phyloP scores from a whole-genome alignment of 2,888 invertebrate genomes.

The Eremobia ochroleuca region DNA sequence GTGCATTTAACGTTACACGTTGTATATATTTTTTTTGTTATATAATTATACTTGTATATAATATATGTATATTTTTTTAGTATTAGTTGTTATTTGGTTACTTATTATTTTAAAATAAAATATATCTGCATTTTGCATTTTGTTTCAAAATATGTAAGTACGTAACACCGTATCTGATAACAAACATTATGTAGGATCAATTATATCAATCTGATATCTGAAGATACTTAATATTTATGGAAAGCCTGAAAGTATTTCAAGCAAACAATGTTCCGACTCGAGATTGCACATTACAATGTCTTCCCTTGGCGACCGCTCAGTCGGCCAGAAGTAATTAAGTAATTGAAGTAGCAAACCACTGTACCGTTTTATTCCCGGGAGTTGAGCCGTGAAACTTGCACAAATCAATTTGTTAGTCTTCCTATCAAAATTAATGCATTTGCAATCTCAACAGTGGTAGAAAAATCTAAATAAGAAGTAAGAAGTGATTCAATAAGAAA shows the following conservation, averaged over 20 bases:
- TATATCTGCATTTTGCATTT: neutral
- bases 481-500: neutral
- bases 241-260: neutral
- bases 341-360: slow-evolving; percentile 22
- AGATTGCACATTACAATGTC: neutral
- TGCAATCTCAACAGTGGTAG: neutral
- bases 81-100: too few species aligned
- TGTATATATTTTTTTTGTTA: too few species aligned
- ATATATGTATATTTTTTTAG: too few species aligned
- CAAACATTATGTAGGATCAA: neutral
- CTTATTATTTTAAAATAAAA: slow-evolving; percentile 2
- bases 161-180: neutral
- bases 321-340: slow-evolving; percentile 16
- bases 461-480: neutral
- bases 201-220: neutral
- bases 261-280: neutral
- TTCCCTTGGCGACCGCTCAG: neutral
- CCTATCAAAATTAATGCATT: neutral
- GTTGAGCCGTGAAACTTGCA: neutral
- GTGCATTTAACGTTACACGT: too few species aligned
- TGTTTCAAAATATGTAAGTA: too few species aligned
- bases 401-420: slow-evolving; percentile 14
- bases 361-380: neutral
- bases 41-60: too few species aligned
- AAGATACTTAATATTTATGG: neutral